These are phyloP conservation scores for Tipula helvola DNA, from an alignment of 2,888 invertebrate genomes.

Conservation along the genomic window DNA sequence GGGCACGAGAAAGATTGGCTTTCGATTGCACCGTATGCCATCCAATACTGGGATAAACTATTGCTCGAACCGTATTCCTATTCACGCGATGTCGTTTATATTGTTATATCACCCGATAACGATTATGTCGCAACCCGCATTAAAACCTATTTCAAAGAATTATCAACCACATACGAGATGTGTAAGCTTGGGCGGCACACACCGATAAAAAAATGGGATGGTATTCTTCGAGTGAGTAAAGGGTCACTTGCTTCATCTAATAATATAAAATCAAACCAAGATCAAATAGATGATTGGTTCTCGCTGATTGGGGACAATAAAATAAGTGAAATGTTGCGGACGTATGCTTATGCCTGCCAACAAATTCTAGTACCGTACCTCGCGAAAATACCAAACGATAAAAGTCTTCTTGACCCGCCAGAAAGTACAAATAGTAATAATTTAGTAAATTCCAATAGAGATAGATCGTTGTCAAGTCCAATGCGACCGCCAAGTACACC, in stretches of 20 bases:
- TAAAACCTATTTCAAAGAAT: constrained; percentile 79
- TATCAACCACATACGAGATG: constrained; percentile 88
- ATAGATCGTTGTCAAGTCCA: constrained; percentile 39
- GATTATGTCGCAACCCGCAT: constrained; percentile 68
- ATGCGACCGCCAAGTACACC: constrained; percentile 41
- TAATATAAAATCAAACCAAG: constrained; percentile 28
- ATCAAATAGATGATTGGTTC: constrained; percentile 81
- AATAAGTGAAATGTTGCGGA: constrained; percentile 67
- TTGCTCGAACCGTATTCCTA: constrained; percentile 95
- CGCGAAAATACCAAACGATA: constrained; percentile 60
- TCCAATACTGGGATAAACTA: constrained; percentile 94
- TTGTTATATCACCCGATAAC: constrained; percentile 88
- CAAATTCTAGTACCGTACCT: constrained; percentile 66
- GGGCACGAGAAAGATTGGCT: constrained; percentile 95
- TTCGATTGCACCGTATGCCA: constrained; percentile 83
- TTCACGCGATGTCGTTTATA: constrained; percentile 85
- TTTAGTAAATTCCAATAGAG: constrained; percentile 19
- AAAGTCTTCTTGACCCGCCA: constrained; percentile 54
- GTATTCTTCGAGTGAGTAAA: constrained; percentile 72
- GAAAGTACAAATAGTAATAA: constrained; percentile 26
- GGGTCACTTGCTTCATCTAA: background rate
- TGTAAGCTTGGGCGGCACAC: constrained; percentile 88
- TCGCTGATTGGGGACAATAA: constrained; percentile 67
- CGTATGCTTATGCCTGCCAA: constrained; percentile 71
- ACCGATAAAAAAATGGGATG: constrained; percentile 77